These are phyloP conservation scores for Aporrectodea caliginosa DNA, from an alignment of 1,140 invertebrate genomes.

Conservation along the genomic window DNA sequence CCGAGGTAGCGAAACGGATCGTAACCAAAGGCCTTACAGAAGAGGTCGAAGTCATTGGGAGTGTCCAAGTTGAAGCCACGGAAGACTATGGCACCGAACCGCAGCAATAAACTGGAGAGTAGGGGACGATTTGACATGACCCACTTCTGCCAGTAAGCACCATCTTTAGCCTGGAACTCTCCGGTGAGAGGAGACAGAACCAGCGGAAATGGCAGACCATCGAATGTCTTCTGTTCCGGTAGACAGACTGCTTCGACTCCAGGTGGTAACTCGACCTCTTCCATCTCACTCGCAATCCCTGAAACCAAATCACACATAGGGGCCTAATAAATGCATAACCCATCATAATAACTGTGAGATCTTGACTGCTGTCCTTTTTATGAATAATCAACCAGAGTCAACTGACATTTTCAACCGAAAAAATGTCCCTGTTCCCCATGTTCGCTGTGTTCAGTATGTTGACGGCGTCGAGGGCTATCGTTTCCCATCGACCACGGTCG, in stretches of 20 bases:
- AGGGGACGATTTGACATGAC: slow-evolving; percentile 20
- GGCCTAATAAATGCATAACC: no score
- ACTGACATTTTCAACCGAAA: no score
- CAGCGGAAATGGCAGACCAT: slow-evolving; percentile 37
- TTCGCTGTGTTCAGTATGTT: no score
- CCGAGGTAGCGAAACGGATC: slow-evolving; percentile 44
- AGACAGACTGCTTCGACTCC: background rate
- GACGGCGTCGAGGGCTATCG: no score
- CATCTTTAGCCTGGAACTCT: background rate
- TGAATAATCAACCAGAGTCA: no score
- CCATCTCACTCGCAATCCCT: no score
- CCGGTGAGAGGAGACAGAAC: slow-evolving; percentile 7
- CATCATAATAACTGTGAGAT: no score
- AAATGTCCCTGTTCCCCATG: no score
- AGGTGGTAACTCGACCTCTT: background rate
- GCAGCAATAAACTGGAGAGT: slow-evolving; percentile 35
- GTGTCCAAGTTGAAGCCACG: slow-evolving; percentile 40
- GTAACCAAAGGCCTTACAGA: slow-evolving; percentile 40
- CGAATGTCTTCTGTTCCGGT: slow-evolving; percentile 41
- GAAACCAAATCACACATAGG: no score
- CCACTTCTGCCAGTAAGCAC: background rate
- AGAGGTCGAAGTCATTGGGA: slow-evolving; percentile 40
- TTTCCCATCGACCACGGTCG: no score
- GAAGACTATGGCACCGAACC: slow-evolving; percentile 44
- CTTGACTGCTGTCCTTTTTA: no score